Evolutionary conservation across 1,140 invertebrate species (phyloP).

Genomic region (Drosophila virilis): DNA sequence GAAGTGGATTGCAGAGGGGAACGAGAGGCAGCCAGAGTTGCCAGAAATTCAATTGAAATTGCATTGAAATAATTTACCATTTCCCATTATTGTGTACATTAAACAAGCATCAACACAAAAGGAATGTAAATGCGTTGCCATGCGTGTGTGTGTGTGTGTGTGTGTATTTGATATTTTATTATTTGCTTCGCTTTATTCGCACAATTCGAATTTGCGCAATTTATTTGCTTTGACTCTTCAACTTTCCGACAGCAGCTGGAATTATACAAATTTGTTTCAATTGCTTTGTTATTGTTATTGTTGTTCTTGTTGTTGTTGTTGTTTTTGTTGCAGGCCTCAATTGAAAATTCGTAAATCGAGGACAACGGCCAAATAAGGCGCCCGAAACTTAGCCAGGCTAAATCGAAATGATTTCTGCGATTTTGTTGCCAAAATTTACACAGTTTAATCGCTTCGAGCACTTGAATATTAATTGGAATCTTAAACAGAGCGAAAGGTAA

Average conservation of each 20-base stretch:
- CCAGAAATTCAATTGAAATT: conserved; percentile 73
- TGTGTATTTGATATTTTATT: conserved; percentile 10
- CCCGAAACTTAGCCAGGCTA: no score
- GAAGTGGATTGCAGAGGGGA: no score
- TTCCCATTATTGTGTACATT: conserved; percentile 61
- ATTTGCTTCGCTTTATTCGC: conserved; percentile 39
- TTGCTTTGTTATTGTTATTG: conserved; percentile 24
- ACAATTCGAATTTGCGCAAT: conserved; percentile 65
- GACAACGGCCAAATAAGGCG: neutral
- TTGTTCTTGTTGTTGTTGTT: conserved; percentile 4
- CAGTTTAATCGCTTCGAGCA: neutral
- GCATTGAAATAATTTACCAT: conserved; percentile 73
- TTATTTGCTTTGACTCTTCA: conserved; percentile 75
- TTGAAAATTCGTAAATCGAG: neutral
- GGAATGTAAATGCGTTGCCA: neutral
- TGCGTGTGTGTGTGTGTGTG: conserved; percentile 25
- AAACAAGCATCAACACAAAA: conserved; percentile 21
- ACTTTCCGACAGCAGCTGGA: conserved; percentile 42
- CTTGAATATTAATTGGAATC: no score
- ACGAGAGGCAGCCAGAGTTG: conserved; percentile 15
- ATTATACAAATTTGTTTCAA: conserved; percentile 47
- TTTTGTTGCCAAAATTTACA: neutral
- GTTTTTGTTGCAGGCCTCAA: neutral
- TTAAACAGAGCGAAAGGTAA: no score
- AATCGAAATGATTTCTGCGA: no score